Conservation (phyloP, 2,888 invertebrate genomes). For the Sussaba pulchella region DNA sequence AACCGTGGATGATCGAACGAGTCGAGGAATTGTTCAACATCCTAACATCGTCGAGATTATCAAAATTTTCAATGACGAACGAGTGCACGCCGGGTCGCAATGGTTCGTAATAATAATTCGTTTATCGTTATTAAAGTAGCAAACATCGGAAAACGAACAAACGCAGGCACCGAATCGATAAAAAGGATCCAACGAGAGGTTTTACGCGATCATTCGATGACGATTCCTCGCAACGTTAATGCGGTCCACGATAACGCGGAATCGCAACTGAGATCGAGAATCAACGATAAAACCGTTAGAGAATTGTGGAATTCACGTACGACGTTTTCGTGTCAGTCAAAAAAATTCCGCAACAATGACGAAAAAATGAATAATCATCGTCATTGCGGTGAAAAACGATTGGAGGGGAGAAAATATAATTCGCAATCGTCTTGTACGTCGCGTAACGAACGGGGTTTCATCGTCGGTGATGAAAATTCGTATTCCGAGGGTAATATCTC, state of each 20-base stretch:
- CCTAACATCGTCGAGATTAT: slow-evolving; percentile 59
- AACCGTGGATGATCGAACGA: slow-evolving; percentile 81
- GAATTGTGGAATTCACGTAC: slow-evolving; percentile 73
- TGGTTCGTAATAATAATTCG: slow-evolving; percentile 45
- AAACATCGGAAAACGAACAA: slow-evolving; percentile 45
- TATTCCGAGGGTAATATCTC: background rate
- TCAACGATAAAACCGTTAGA: slow-evolving; percentile 73
- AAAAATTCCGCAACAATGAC: slow-evolving; percentile 20
- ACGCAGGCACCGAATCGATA: slow-evolving; percentile 26
- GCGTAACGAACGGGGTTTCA: slow-evolving; percentile 21
- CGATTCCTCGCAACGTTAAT: slow-evolving; percentile 73
- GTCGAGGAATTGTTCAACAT: slow-evolving; percentile 79
- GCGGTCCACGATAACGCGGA: slow-evolving; percentile 75
- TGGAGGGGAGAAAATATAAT: slow-evolving; percentile 27
- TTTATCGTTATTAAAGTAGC: slow-evolving; percentile 4
- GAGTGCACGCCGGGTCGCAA: slow-evolving; percentile 15
- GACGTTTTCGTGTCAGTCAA: background rate
- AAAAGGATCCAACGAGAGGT: slow-evolving; percentile 6
- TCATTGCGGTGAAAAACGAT: slow-evolving; percentile 42
- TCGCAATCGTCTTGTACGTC: slow-evolving; percentile 14
- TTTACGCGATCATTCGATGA: slow-evolving; percentile 55
- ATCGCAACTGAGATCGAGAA: slow-evolving; percentile 75
- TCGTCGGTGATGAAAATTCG: slow-evolving; percentile 13
- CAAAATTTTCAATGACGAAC: background rate
- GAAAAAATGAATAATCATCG: slow-evolving; percentile 40